Evolutionary conservation across 1,140 invertebrate species (phyloP).

Genomic region (Drosophila kurseongensis): DNA sequence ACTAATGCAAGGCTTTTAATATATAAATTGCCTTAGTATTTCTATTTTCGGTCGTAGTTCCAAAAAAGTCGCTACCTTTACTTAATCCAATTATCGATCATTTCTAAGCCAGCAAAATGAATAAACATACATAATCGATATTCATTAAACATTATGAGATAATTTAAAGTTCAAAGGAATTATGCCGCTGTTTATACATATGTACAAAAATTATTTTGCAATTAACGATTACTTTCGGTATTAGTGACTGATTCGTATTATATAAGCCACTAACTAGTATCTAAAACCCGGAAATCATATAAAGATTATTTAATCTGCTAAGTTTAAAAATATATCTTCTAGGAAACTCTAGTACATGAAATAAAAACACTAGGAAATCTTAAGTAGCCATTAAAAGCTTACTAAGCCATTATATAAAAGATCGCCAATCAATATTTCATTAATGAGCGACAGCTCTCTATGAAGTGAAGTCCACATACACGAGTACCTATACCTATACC

Average conservation of each 20-base stretch:
- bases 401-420: constrained; percentile 19
- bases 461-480: background rate
- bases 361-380: background rate
- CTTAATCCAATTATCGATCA: constrained; percentile 10
- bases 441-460: constrained; percentile 15
- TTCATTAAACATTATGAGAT: constrained; percentile 11
- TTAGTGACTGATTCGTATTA: background rate
- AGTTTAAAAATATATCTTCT: too few species aligned
- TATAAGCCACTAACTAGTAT: background rate
- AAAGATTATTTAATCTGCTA: background rate
- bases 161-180: constrained; percentile 11
- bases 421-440: constrained; percentile 28
- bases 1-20: background rate
- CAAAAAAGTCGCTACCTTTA: background rate
- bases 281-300: background rate
- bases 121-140: constrained; percentile 2
- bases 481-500: constrained; percentile 5
- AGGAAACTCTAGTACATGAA: background rate
- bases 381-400: background rate
- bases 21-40: background rate
- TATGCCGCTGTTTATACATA: background rate
- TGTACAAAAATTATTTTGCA: background rate
- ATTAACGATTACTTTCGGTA: background rate
- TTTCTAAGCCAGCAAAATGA: background rate
- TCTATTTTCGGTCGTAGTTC: background rate